These are phyloP conservation scores for Gadopsis bispinosus DNA, from an alignment of 2,797 vertebrate species.

Conservation along the genomic window DNA sequence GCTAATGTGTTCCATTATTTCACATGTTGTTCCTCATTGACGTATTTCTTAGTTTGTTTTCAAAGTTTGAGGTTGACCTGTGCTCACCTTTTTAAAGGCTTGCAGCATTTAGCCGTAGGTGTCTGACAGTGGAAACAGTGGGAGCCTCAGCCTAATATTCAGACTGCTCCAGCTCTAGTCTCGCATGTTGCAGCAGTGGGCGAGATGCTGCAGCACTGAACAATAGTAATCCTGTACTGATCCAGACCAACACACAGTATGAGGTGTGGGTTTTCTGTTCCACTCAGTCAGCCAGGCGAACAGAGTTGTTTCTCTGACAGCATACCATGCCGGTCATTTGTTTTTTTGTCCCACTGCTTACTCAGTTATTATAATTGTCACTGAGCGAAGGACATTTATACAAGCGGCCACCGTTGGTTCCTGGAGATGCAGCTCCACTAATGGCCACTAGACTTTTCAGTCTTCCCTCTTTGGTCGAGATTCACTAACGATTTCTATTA, in stretches of 20 bases:
- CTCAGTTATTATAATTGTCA: slow-evolving; percentile 44
- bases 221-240: slow-evolving; percentile 63
- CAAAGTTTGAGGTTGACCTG: slow-evolving; percentile 41
- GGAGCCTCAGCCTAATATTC: slow-evolving; percentile 9
- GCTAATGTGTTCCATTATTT: slow-evolving; percentile 18
- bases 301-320: slow-evolving; percentile 35
- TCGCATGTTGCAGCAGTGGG: slow-evolving; percentile 49
- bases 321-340: slow-evolving; percentile 61
- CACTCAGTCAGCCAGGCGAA: slow-evolving; percentile 40
- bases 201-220: slow-evolving; percentile 56
- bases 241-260: slow-evolving; percentile 32
- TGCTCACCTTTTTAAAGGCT: slow-evolving; percentile 38
- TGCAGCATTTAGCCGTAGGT: slow-evolving; percentile 15
- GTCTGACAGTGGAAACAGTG: slow-evolving; percentile 32
- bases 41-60: slow-evolving; percentile 48
- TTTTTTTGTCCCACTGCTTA: slow-evolving; percentile 40
- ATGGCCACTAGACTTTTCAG: background rate
- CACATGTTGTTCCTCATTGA: slow-evolving; percentile 1
- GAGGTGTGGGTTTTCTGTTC: slow-evolving; percentile 60
- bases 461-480: background rate
- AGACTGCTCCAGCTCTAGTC: slow-evolving; percentile 7
- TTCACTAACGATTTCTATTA: background rate
- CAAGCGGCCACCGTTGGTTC: slow-evolving; percentile 12
- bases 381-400: slow-evolving; percentile 26
- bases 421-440: slow-evolving; percentile 10